phyloP scores from a whole-genome alignment of 2,888 invertebrate genomes.

The Pollenia griseotomentosa region DNA sequence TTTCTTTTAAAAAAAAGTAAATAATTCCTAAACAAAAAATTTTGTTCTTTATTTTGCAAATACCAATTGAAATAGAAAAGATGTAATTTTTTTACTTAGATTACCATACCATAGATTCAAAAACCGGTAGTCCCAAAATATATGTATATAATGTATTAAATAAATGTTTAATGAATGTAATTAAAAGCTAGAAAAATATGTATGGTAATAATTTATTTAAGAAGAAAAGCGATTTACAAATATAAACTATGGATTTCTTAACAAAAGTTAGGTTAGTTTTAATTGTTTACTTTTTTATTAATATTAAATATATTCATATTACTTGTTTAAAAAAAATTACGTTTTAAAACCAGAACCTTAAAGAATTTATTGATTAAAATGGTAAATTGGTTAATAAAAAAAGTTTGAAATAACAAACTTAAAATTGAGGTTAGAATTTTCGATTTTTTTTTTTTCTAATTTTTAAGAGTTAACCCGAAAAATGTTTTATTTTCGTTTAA shows the following conservation, averaged over 20 bases:
- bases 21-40: conserved; percentile 67
- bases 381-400: conserved; percentile 46
- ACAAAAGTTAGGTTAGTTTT: conserved; percentile 63
- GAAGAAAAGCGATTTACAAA: conserved; percentile 58
- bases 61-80: conserved; percentile 74
- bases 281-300: conserved; percentile 41
- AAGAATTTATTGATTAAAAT: conserved; percentile 33
- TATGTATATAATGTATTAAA: conserved; percentile 40
- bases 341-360: conserved; percentile 65
- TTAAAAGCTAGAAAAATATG: conserved; percentile 56
- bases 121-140: conserved; percentile 61
- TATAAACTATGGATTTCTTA: conserved; percentile 30
- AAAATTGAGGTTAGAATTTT: conserved; percentile 58
- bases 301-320: conserved; percentile 36
- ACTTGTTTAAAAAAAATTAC: conserved; percentile 19
- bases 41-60: conserved; percentile 77
- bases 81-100: conserved; percentile 7
- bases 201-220: conserved; percentile 46
- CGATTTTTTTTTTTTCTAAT: conserved; percentile 5
- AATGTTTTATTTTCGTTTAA: conserved; percentile 83
- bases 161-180: conserved; percentile 15
- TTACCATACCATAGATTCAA: conserved; percentile 63
- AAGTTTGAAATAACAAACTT: conserved; percentile 23
- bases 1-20: background rate
- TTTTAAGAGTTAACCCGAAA: conserved; percentile 79